Base-by-base conservation (phyloP, 2,797 vertebrate species). In the Syndactyla subalaris region DNA sequence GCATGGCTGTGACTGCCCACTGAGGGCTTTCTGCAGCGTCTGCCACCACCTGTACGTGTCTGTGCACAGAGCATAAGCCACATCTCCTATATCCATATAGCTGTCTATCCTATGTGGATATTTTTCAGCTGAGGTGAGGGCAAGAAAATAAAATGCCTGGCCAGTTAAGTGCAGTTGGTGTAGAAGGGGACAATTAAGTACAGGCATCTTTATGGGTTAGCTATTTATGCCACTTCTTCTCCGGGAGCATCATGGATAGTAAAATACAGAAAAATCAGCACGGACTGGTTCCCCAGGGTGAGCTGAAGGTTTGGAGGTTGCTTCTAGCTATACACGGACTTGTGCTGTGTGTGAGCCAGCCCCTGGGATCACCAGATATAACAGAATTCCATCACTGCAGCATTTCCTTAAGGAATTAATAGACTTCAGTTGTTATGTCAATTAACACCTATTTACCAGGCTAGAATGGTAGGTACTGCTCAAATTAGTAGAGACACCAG, bases 221-320 rank as follows among this genome's bases (percentile, higher is more conserved):
- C 24, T 95, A 2, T 93, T 91, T 92, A 95, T 84, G 66, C 38
- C 43, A 17, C 74, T 93, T 49, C 84, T 61, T 81, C 57, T 90
- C 46, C 67, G 92, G 74, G 61, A 89, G 77, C 52, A 61, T 71
- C 20, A 6, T 2, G 6, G 57, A 34, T 55, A 57, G 57, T 77
- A 43, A 79, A 95, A 67, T 59, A 85, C 36, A 46, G 52, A 52
- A 81, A 82, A 88, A 48, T 0, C 24, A 17, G 39, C 4, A 1
- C 5, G 26, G 57, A 45, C 26, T 13, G 14, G 26, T 58, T 85
- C 48, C n/a, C 32, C 1, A 5, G 57, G 39, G 52, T 1, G 1
- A 79, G 22, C 3, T 81, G 87, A 51, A 19, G 38, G 14, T 75
- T 68, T 48, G 73, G 72, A 85, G 43, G n/a, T 52, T 91, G 76